Evolutionary conservation across 2,113 vertebrate species (phyloP).

Genomic region (Progne subis): DNA sequence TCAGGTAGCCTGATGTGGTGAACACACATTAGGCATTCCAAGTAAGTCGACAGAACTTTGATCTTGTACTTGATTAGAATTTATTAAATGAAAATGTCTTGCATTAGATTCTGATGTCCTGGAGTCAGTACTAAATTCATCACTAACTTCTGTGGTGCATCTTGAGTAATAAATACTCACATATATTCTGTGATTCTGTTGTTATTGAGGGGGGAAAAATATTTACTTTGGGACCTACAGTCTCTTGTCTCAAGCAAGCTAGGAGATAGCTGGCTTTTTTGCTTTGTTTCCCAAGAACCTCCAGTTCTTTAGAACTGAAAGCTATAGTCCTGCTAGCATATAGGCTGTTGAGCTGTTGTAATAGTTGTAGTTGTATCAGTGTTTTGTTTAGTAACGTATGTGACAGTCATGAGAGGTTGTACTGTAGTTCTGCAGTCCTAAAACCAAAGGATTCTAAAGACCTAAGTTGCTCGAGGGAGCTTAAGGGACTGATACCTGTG

Average conservation of each 20-base stretch:
- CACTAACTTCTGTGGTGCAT: neutral
- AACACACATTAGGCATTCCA: constrained; percentile 24
- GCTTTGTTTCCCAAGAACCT: neutral
- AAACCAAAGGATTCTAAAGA: neutral
- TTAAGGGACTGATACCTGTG: neutral
- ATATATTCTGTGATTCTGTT: neutral
- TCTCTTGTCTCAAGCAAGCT: neutral
- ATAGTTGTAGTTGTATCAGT: neutral
- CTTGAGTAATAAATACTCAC: neutral
- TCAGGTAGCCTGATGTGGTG: neutral
- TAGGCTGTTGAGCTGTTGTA: neutral
- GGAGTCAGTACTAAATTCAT: neutral
- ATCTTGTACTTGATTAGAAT: constrained; percentile 36
- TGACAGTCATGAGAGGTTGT: neutral
- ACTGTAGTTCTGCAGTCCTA: neutral
- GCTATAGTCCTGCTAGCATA: neutral
- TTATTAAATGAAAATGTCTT: constrained; percentile 33
- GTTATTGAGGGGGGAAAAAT: neutral
- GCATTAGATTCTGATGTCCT: neutral
- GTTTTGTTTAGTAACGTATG: neutral
- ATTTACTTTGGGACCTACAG: neutral
- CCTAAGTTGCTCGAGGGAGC: neutral
- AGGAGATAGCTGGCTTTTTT: neutral
- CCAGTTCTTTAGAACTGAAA: neutral
- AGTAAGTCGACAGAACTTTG: neutral